Conservation (phyloP, 2,888 invertebrate genomes). For the Parelbella ahira region DNA sequence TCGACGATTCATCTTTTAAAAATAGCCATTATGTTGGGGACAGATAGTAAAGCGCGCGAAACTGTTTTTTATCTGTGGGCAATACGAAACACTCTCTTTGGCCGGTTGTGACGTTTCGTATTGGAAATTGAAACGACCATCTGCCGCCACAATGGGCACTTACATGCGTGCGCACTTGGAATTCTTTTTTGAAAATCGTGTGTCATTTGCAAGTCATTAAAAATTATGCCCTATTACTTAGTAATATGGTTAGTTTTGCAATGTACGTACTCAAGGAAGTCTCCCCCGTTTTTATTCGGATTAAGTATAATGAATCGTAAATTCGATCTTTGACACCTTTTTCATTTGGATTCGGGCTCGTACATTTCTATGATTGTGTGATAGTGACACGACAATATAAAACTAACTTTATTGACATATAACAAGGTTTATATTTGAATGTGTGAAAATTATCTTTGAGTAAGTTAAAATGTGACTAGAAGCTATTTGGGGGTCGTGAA, state of each 20-base stretch:
- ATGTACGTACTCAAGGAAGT: slow-evolving; percentile 6
- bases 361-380: slow-evolving; percentile 64
- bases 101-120: slow-evolving; percentile 43
- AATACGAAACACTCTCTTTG: slow-evolving; percentile 31
- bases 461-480: slow-evolving; percentile 59
- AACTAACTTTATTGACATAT: slow-evolving; percentile 26
- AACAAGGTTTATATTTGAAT: slow-evolving; percentile 33
- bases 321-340: slow-evolving; percentile 81
- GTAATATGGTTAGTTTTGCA: slow-evolving; percentile 32
- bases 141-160: slow-evolving; percentile 76
- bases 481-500: slow-evolving; percentile 49
- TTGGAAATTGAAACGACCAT: slow-evolving; percentile 60
- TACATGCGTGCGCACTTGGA: slow-evolving; percentile 68
- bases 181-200: slow-evolving; percentile 65
- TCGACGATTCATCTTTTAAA: slow-evolving; percentile 43
- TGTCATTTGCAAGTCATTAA: slow-evolving; percentile 27
- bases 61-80: slow-evolving; percentile 33
- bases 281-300: slow-evolving; percentile 69
- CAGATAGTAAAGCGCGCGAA: slow-evolving; percentile 27
- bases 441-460: slow-evolving; percentile 34
- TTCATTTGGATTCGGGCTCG: slow-evolving; percentile 69
- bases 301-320: slow-evolving; percentile 80
- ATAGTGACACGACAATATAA: neutral
- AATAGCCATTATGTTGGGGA: slow-evolving; percentile 31
- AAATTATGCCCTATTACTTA: slow-evolving; percentile 14